Conservation (phyloP, 2,113 vertebrate species). For the Bothrops jararaca region DNA sequence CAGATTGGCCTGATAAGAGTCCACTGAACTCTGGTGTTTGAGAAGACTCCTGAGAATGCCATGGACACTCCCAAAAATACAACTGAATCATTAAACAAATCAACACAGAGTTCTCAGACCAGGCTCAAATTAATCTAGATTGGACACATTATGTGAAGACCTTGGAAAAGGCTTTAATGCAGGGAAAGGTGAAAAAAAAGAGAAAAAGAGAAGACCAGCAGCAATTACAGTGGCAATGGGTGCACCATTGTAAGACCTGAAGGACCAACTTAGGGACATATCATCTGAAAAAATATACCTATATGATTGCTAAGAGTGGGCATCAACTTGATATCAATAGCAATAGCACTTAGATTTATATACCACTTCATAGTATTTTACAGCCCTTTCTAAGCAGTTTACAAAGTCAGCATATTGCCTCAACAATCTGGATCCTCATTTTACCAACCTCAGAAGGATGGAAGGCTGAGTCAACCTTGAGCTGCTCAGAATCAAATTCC, state of each 20-base stretch:
- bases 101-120: neutral
- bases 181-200: neutral
- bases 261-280: neutral
- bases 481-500: too few species aligned
- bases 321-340: neutral
- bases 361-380: too few species aligned
- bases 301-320: neutral
- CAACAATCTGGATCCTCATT: too few species aligned
- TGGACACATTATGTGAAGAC: neutral
- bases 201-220: neutral
- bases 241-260: neutral
- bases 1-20: neutral
- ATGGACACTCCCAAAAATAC: neutral
- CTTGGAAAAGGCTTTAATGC: neutral
- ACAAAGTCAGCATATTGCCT: too few species aligned
- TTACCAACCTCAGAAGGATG: too few species aligned
- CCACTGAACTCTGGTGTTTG: neutral
- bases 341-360: too few species aligned
- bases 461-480: too few species aligned
- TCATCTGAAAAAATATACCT: neutral
- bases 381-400: too few species aligned
- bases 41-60: neutral
- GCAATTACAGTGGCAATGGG: neutral
- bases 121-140: neutral
- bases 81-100: neutral